phyloP scores from a whole-genome alignment of 2,113 vertebrate species.

The Meles meles region DNA sequence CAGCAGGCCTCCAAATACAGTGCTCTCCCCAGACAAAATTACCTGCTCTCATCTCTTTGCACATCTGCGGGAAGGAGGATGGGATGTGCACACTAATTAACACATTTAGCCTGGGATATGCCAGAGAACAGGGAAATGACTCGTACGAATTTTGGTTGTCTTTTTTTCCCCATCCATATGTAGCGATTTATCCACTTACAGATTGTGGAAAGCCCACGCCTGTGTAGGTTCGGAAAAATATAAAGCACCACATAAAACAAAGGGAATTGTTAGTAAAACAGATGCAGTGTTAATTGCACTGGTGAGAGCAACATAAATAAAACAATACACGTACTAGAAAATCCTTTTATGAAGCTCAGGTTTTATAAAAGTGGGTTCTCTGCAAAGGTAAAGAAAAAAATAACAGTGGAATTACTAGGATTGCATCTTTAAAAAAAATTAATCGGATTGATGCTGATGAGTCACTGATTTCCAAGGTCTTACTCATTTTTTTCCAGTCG shows the following conservation, averaged over 20 bases:
- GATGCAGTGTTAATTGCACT: slow-evolving; percentile 62
- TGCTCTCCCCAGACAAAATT: neutral
- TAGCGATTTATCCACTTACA: neutral
- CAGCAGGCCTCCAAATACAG: neutral
- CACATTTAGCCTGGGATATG: neutral
- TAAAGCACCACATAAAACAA: slow-evolving; percentile 48
- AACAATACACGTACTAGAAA: slow-evolving; percentile 26
- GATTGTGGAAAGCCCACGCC: neutral
- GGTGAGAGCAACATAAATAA: slow-evolving; percentile 63
- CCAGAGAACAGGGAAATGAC: neutral
- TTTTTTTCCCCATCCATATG: neutral
- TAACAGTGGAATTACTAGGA: neutral
- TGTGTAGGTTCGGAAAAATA: slow-evolving; percentile 33
- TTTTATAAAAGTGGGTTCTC: slow-evolving; percentile 30
- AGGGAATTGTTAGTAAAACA: slow-evolving; percentile 64
- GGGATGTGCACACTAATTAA: neutral
- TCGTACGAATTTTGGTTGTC: neutral
- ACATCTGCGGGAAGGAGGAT: neutral
- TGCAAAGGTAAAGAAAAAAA: slow-evolving; percentile 47
- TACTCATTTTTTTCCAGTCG: neutral
- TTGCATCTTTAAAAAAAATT: neutral
- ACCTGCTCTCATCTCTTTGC: neutral
- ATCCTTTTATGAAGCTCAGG: slow-evolving; percentile 15
- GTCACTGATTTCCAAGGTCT: slow-evolving; percentile 6
- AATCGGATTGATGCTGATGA: slow-evolving; percentile 34